Evolutionary conservation across 2,797 vertebrate genomes (phyloP), one percentile per base, ranked within the genome.

Genomic region (Melanotaenia maccullochi): DNA sequence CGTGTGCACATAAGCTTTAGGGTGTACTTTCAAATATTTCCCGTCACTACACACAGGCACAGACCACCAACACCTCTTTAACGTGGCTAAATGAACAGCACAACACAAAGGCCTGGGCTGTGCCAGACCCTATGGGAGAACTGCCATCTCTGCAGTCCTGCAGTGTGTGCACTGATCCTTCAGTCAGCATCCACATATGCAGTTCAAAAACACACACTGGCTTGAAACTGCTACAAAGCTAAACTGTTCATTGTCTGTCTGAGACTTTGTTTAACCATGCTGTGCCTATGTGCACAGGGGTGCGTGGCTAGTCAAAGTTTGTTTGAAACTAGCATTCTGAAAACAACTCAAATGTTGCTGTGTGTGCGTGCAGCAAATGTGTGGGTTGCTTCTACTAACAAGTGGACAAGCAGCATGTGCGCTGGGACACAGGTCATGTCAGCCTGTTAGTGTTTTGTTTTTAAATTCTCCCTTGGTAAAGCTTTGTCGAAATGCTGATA

Each of bases 201-300:
- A 81, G 84, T 86, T 87, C 85, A 91, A 85, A 87, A 83, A 76
- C 78, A 85, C 83, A 84, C 58, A 83, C 78, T 75, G 83, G 79
- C 78, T 86, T 84, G 84, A 88, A 90, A 86, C 74, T 82, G 72
- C 73, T 85, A 87, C 92, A 93, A 92, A 93, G 89, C 82, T 64
- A 71, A 47, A 84, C 87, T 61, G 79, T 49, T 89, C 77, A 88
- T 88, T 90, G 89, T 90, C 78, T 83, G 65, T 62, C 59, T 40
- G 78, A 72, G 78, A 87, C 87, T 89, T 82, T 87, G 80, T 85
- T 78, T 60, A 83, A 64, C 84, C 85, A 51, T 44, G 82, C 74
- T 81, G 71, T 58, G 47, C 42, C 49, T 66, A 58, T 68, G 52
- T 65, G 59, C 20, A 47, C 44, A n/a, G 6, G 44, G 44, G 18